Evolutionary conservation across 2,888 invertebrate species (phyloP).

Genomic region (Plebejus anna): DNA sequence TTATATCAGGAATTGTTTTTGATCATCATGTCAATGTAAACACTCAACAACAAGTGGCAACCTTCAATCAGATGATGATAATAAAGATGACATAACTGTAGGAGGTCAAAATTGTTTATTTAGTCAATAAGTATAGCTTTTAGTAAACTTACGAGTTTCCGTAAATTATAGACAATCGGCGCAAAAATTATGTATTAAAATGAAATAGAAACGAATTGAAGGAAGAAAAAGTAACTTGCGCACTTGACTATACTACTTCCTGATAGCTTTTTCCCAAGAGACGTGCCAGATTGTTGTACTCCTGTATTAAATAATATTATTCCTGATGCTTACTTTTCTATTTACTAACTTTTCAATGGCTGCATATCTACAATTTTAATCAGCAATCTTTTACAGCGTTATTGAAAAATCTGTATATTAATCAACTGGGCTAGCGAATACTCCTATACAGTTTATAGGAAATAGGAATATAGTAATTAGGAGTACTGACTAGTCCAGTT

Average conservation of each 20-base stretch:
- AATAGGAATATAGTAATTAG: no score
- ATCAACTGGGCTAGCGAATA: neutral
- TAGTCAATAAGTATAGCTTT: neutral
- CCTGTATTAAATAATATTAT: neutral
- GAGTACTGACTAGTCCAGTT: no score
- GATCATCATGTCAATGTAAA: neutral
- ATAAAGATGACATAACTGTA: constrained; percentile 13
- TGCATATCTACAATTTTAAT: no score
- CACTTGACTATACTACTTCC: neutral
- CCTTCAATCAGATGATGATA: constrained; percentile 13
- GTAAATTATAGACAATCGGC: neutral
- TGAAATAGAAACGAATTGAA: no score
- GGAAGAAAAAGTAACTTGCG: neutral
- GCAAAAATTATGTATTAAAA: no score
- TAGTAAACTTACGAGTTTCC: neutral
- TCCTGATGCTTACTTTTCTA: neutral
- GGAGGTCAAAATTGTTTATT: constrained; percentile 16
- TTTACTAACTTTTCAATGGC: neutral
- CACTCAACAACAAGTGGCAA: constrained; percentile 16
- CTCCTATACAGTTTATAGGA: neutral
- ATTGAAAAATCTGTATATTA: neutral
- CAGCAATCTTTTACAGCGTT: neutral
- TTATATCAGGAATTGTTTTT: neutral
- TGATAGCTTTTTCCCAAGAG: neutral
- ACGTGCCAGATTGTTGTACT: neutral